Percentiles rank a stretch among this genome's conserved stretches.
These are phyloP conservation scores for Spilogale gracilis DNA, from an alignment of 2,113 vertebrate genomes.

Conservation along the genomic window DNA sequence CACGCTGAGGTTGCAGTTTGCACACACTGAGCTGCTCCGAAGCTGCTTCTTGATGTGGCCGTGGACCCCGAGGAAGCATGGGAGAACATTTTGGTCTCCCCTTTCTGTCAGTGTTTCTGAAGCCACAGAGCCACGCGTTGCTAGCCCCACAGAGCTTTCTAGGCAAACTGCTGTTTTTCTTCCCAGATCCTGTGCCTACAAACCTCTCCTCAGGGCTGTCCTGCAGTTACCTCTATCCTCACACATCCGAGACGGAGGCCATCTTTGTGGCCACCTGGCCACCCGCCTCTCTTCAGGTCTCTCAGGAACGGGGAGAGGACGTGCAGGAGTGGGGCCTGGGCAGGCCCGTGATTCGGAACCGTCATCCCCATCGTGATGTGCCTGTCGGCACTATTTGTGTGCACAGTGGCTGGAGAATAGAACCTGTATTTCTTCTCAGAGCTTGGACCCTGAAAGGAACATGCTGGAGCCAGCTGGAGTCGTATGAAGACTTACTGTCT, in stretches of 20 bases:
- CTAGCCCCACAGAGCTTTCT: neutral
- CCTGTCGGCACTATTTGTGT: neutral
- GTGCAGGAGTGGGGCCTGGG: neutral
- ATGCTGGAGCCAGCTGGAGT: fast-evolving
- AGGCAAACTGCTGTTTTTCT: neutral
- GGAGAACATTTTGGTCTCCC: neutral
- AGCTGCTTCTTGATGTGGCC: neutral
- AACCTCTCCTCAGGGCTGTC: neutral
- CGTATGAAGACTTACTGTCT: fast-evolving
- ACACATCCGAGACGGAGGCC: fast-evolving
- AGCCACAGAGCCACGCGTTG: neutral
- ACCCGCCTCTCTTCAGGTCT: neutral
- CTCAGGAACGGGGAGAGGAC: neutral
- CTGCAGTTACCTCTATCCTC: neutral
- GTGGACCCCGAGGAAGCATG: neutral
- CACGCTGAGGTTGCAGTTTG: neutral
- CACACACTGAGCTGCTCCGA: neutral
- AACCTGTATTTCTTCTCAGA: neutral
- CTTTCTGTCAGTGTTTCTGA: neutral
- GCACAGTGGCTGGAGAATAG: neutral
- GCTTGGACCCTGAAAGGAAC: neutral
- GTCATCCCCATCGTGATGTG: fast-evolving
- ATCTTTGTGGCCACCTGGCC: neutral
- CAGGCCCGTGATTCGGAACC: neutral
- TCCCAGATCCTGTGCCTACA: neutral